Percentiles rank a stretch among this genome's conserved stretches.
These are phyloP conservation scores for Tineola bisselliella DNA, from an alignment of 2,888 invertebrate species.

Conservation along the genomic window DNA sequence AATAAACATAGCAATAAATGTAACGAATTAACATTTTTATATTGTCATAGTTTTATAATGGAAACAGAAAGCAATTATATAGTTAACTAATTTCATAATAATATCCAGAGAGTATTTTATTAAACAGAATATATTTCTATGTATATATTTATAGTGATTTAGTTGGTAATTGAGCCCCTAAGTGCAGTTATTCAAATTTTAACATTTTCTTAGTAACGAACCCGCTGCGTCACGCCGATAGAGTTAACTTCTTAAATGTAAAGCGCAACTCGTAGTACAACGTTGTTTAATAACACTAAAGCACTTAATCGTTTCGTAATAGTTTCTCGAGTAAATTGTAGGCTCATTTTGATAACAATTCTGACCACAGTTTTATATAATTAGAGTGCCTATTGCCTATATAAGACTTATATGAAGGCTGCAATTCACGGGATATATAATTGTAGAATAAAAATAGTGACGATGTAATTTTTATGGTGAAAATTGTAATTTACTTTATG, in stretches of 20 bases:
- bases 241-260: not conserved
- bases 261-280: not conserved
- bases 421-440: conserved; percentile 66
- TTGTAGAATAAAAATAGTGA: conserved; percentile 55
- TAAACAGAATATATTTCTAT: not conserved
- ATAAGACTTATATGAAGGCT: conserved; percentile 70
- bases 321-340: conserved; percentile 24
- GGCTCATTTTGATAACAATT: conserved; percentile 60
- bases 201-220: conserved; percentile 58
- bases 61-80: conserved; percentile 56
- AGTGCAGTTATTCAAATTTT: conserved; percentile 70
- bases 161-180: conserved; percentile 30
- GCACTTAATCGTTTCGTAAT: conserved; percentile 39
- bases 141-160: conserved; percentile 34
- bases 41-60: conserved; percentile 62
- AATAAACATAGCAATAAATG: conserved; percentile 57
- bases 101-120: conserved; percentile 40
- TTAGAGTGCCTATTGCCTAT: conserved; percentile 73
- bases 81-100: conserved; percentile 69
- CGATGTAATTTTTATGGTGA: conserved; percentile 63
- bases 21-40: conserved; percentile 54
- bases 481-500: conserved; percentile 69
- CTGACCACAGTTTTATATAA: conserved; percentile 70
- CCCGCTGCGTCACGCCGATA: conserved; percentile 53
- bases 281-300: conserved; percentile 27